Conservation (phyloP, 1,140 invertebrate species). For the Rhagoletis pomonella region DNA sequence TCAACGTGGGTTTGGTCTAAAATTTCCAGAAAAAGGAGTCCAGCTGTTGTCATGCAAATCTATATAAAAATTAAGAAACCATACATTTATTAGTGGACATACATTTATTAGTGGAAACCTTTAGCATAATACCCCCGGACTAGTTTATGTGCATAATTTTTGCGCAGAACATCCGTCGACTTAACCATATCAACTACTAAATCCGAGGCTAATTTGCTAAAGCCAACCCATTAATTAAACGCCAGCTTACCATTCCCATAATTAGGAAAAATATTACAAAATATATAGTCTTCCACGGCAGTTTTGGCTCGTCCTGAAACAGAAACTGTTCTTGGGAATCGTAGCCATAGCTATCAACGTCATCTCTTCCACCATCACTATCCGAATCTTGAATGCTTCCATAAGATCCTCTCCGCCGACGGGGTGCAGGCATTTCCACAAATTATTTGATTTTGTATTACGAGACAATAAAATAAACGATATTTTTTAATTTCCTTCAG, state of each 20-base stretch:
- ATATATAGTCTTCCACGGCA: conserved; percentile 56
- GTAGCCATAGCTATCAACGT: neutral
- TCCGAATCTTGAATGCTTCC: neutral
- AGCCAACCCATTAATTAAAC: conserved; percentile 26
- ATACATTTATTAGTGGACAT: conserved; percentile 52
- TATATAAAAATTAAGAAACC: neutral
- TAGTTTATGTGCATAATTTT: too few species aligned
- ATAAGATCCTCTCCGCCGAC: neutral
- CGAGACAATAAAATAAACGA: neutral
- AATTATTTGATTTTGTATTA: neutral
- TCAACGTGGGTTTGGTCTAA: conserved; percentile 56
- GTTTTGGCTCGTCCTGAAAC: neutral
- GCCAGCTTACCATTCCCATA: conserved; percentile 45
- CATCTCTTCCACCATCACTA: neutral
- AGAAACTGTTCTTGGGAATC: conserved; percentile 7
- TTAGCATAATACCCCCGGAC: too few species aligned
- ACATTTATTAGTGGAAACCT: conserved; percentile 30
- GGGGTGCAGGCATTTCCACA: conserved; percentile 19
- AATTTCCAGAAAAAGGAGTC: conserved; percentile 38
- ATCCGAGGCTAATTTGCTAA: too few species aligned
- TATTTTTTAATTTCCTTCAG: neutral
- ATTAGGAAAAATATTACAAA: conserved; percentile 57
- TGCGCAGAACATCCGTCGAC: too few species aligned
- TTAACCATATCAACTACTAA: too few species aligned
- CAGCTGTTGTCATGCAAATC: conserved; percentile 29